Evolutionary conservation across 2,888 invertebrate species (phyloP), one percentile per base, ranked within the genome.

Genomic region (Branchellion lobata): DNA sequence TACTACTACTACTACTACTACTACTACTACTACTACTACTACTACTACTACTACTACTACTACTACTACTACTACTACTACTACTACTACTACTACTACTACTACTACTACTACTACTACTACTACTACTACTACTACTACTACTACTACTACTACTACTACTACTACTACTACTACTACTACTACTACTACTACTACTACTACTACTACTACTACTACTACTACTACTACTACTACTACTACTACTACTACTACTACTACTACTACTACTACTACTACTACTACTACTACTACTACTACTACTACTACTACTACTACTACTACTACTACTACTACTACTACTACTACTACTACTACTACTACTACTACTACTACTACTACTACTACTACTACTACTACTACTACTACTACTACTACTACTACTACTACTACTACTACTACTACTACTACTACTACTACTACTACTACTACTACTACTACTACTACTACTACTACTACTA

Each of bases 11-110:
- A 51, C 51, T 51, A 51, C 51, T 51, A 51, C 21, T 51, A 51
- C 51, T 51, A 51, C 51, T 51, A 51, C 21, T 51, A 51, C 51
- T 51, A 51, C 51, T 51, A 51, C 51, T 51, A 51, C 51, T 51
- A 51, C 51, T 51, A 51, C 51, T 51, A 51, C 51, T 51, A 51
- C 51, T 51, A 51, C 51, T 51, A 51, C 51, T 51, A 51, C 51
- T 51, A 51, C 51, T 51, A 51, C 51, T 51, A 51, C 51, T 51
- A 51, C 51, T 51, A 51, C 51, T 51, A 51, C 51, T 51, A 51
- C 51, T 51, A 51, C 51, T 51, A 51, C 51, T 51, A 51, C 51
- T 51, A 51, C 51, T 51, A 51, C 51, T 51, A 51, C 51, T 51
- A 51, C 51, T 51, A 51, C 51, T 51, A 51, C 51, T 51, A 51